Conservation (phyloP, 2,797 vertebrate genomes). For the Ctenochaetus hawaiiensis region DNA sequence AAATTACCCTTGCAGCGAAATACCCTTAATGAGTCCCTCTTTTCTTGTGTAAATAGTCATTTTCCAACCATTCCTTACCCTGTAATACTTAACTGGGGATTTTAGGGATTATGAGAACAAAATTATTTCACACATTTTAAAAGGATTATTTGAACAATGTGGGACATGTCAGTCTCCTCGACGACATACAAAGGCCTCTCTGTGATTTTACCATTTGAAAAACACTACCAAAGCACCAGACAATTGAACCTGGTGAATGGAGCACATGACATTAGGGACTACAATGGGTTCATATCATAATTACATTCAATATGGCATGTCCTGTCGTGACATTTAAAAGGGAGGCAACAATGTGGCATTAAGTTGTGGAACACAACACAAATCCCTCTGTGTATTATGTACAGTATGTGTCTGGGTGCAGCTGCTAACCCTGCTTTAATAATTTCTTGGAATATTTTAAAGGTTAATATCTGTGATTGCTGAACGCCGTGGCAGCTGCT, state of each 20-base stretch:
- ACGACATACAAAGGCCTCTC: constrained; percentile 62
- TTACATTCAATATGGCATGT: constrained; percentile 55
- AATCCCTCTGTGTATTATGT: constrained; percentile 20
- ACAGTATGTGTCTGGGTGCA: constrained; percentile 16
- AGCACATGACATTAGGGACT: constrained; percentile 35
- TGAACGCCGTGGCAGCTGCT: constrained; percentile 6
- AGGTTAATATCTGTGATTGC: constrained; percentile 52
- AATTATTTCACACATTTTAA: constrained; percentile 84
- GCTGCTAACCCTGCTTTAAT: constrained; percentile 27
- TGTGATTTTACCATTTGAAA: constrained; percentile 69
- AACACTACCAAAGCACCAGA: constrained; percentile 56
- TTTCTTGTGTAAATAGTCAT: constrained; percentile 80
- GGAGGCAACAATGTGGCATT: constrained; percentile 47
- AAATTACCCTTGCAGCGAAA: constrained; percentile 81
- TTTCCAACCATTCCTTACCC: constrained; percentile 71
- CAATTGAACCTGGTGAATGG: constrained; percentile 55
- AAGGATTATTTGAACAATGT: constrained; percentile 82
- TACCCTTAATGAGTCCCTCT: constrained; percentile 76
- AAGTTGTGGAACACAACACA: constrained; percentile 30
- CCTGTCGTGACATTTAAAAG: constrained; percentile 60
- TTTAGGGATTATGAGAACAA: constrained; percentile 79
- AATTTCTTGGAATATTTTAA: constrained; percentile 49
- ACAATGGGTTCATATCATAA: constrained; percentile 53
- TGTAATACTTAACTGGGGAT: constrained; percentile 74
- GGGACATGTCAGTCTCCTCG: constrained; percentile 61